These are phyloP conservation scores for Drosophila equinoxialis DNA, from an alignment of 1,140 invertebrate genomes.

Conservation along the genomic window DNA sequence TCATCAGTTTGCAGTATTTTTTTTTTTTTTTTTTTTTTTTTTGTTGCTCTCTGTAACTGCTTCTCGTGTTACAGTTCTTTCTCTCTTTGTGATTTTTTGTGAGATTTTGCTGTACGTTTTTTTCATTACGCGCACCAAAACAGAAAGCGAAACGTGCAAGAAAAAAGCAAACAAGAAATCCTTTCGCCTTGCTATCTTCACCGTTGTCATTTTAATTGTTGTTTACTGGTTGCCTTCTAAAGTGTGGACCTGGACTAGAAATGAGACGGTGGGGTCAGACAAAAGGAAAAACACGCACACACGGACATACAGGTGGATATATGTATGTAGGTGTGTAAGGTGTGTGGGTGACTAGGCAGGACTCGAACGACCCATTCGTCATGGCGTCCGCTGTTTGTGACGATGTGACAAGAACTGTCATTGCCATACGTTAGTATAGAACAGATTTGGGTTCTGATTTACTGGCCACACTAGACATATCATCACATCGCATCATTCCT, in stretches of 20 bases:
- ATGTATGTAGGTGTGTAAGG: too few relatives aligned
- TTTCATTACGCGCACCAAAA: conserved; percentile 24
- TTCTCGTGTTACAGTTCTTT: background rate
- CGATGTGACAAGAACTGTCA: conserved; percentile 75
- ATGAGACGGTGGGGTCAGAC: too few relatives aligned
- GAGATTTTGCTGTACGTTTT: background rate
- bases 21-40: background rate
- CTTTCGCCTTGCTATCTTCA: conserved; percentile 51
- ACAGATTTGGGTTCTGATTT: conserved; percentile 54
- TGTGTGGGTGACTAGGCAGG: conserved; percentile 32
- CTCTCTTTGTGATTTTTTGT: background rate
- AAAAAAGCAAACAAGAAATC: conserved; percentile 25
- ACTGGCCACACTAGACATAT: conserved; percentile 54
- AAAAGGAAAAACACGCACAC: too few relatives aligned
- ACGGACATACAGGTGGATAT: background rate
- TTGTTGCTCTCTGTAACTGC: background rate
- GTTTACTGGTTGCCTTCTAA: conserved; percentile 76
- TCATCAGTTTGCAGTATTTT: conserved; percentile 52
- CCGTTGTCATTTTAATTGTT: conserved; percentile 81
- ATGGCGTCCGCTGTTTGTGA: conserved; percentile 73
- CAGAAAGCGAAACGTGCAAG: conserved; percentile 60
- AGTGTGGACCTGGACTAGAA: conserved; percentile 55
- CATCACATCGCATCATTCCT: conserved; percentile 13
- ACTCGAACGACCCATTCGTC: conserved; percentile 52
- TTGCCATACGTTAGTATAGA: conserved; percentile 56